Base-by-base conservation (phyloP, 2,797 vertebrate genomes). In the Myiothlypis coronata region DNA sequence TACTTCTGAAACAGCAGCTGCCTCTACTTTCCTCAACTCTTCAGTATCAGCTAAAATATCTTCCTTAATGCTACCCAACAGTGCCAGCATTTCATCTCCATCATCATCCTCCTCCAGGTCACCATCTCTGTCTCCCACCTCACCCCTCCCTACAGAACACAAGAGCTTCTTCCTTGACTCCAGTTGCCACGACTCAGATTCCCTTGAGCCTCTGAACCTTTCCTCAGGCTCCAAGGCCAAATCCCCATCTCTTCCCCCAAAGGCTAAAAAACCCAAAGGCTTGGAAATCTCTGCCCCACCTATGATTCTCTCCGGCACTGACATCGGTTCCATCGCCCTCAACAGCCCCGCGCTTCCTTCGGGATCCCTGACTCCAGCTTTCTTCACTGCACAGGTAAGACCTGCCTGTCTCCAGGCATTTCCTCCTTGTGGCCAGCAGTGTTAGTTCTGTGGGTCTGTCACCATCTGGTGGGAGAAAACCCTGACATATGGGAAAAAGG, bases 231-330 rank as follows among this genome's bases (percentile, higher is more conserved):
- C 98, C 97, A 98, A 99, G 97, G 97, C 98, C 97, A 98, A 98
- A 95, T 98, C 98, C 92, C 98, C 98, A 83, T 98, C 94, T 96
- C 98, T 99, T 92, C 98, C 98, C 74, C 98, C 98, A 93, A 99
- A 99, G 97, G 98, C 97, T 97, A 99, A 99, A 98, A 99, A 99
- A 94, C 99, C 99, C 97, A 99, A 99, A 98, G 98, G 98, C 94
- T 97, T 99, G 97, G 99, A 99, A 97, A 99, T 99, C 97, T 98
- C 98, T 0, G 97, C 98, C 12, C 98, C 98, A 3, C 98, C 99
- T 71, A 98, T 99, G 97, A 98, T 99, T 86, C 98, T 99, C 8
- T 98, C 99, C 16, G 98, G 98, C 96, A 98, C 98, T 7, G 99
- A 99, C 95, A 98, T 99, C 0, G 98, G 99, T 97, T 99, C 99